Evolutionary conservation across 2,888 invertebrate genomes (phyloP), one percentile per base, ranked within the genome.

Genomic region (Drosophila longiperda): DNA sequence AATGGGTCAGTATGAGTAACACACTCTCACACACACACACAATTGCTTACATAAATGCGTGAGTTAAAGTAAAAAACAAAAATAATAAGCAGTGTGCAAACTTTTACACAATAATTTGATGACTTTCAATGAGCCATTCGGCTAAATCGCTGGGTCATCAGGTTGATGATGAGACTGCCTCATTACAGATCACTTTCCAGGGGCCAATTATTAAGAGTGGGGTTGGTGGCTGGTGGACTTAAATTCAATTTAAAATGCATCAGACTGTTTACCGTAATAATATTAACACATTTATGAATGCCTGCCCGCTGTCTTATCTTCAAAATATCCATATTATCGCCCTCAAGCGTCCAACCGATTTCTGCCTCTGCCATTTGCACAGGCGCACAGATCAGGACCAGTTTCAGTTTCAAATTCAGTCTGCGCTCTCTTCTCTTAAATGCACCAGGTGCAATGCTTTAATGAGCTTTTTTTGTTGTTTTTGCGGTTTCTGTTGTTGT

Each of bases 181-280:
- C 66, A 83, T 82, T 80, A 83, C 66, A 66, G 26, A 49, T 63
- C 68, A 70, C 69, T 78, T 73, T 73, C 58, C 52, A 61, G 36
- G 55, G 20, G 62, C 45, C 84, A 85, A 87, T 89, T 89, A 85
- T 75, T 78, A 87, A 73, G 79, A 70, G 60, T 32, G 32, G n/a
- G 20, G 29, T 66, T 73, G 62, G 20, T 66, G 59, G 62, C 26
- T 66, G 59, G 64, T 80, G 75, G 75, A 73, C 70, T 81, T 78
- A 81, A 88, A 87, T 79, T 87, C 87, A 87, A 87, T 87, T 90
- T 87, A 90, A 87, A 88, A 90, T 75, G 75, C 87, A 87, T 87
- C 89, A 90, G 77, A 45, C 73, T 88, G 83, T 90, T 90, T 88
- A 88, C 87, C 79, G 89, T 90, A 87, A 88, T 90, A 87, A 88